Evolutionary conservation across 64 coral and sea anemone species (phyloP), one percentile per base, ranked within the genome.

Genomic region (Acropora tenuis): DNA sequence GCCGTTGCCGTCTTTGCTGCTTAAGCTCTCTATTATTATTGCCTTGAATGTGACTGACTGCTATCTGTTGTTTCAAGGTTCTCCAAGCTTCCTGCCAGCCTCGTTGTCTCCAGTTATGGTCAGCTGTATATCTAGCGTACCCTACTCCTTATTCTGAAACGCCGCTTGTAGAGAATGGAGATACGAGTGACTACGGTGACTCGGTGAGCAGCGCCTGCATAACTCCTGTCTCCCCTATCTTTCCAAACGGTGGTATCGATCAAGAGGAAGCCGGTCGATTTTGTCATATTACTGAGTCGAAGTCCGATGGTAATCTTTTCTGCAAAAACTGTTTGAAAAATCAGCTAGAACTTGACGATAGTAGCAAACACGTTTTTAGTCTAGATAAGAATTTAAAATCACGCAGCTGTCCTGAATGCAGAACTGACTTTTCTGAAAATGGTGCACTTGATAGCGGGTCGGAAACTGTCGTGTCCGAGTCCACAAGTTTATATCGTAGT

Each of bases 71-170:
- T 74, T 66, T 47, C 60, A 69, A 98, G 96, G 90, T 98, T 90
- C 78, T 98, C 58, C 75, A 95, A 72, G 93, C 96, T 42, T 94
- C 90, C 41, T 88, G 85, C 50, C 88, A 87, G 7, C 86, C 91
- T 50, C 96, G 88, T 3, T 93, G 90, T 55, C 69, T 98, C 8
- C 80, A 83, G 76, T 80, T 98, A 8, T 98, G 96, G 96, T 88
- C 90, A 67, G 69, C 96, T 15, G 87, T 98, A 0, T 98, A 95
- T 71, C 43, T 90, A 12, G 82, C 90, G 45, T 88, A 78, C 67
- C 90, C 90, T 9, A 86, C 83, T 30, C 88, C 76, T 55, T 78
- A 93, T 79, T 90, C 72, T 30, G 90, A 98, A 47, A 19, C 84
- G 4, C 5, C 73, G 1, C 5, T 77, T 1, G 30, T 80, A 55